These are phyloP conservation scores for Lithobates pipiens DNA, from an alignment of 2,797 vertebrate genomes.

Conservation along the genomic window DNA sequence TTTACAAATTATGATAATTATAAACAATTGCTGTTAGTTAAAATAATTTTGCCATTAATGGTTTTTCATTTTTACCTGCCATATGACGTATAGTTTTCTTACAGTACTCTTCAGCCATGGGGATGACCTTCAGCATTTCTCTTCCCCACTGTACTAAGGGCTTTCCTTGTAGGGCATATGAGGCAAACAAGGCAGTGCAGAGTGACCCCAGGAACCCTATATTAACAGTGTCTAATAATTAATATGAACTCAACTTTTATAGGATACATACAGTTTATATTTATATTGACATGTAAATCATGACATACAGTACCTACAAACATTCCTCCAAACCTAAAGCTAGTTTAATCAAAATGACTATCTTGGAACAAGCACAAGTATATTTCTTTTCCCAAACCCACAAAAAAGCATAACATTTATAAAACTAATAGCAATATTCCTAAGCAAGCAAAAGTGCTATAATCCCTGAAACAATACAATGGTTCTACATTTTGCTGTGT, in stretches of 20 bases:
- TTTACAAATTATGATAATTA: not conserved
- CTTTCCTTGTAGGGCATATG: slow-evolving; percentile 90
- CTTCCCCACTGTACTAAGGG: slow-evolving; percentile 89
- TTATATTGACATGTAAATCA: not conserved
- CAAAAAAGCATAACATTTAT: no score
- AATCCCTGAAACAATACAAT: no score
- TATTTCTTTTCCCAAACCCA: no score
- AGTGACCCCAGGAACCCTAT: slow-evolving; percentile 94
- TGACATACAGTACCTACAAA: not conserved
- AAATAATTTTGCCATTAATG: no score
- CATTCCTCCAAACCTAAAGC: not conserved
- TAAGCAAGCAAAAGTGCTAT: no score
- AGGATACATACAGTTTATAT: not conserved
- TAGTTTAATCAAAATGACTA: not conserved
- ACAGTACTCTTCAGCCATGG: slow-evolving; percentile 92
- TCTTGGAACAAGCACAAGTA: not conserved
- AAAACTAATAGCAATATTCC: no score
- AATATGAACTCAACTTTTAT: not conserved
- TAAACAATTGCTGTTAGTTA: no score
- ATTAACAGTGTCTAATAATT: slow-evolving; percentile 34
- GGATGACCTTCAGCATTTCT: slow-evolving; percentile 88
- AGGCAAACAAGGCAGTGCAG: slow-evolving; percentile 92
- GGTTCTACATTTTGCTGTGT: no score
- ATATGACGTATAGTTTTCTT: slow-evolving; percentile 94
- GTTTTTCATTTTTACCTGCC: slow-evolving; percentile 80